Evolutionary conservation across 2,113 vertebrate genomes (phyloP), one percentile per base, ranked within the genome.

Genomic region (Polypterus senegalus): DNA sequence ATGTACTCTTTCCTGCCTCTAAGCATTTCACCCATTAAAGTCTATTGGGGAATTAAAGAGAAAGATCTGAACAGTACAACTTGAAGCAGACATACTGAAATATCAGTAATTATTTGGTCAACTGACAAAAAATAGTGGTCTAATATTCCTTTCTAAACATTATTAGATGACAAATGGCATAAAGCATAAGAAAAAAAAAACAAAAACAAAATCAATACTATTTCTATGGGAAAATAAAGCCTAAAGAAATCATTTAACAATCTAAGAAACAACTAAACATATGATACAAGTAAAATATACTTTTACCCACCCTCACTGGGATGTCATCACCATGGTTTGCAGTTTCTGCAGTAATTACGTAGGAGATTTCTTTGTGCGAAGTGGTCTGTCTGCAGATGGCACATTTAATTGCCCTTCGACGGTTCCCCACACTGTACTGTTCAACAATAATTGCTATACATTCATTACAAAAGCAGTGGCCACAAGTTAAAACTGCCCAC

Each of bases 391-490:
- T 87, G 71, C 96, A 99, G 66, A 99, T 97, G 71, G 95, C 96
- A 68, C 96, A 99, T 63, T 91, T 96, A 66, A 99, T 98, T 48
- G 92, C 88, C 47, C 91, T 86, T 4, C 86, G 84, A 27, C 92
- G 83, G 1, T 88, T 91, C 27, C 96, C 94, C 63, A 92, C 76
- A 0, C 96, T 98, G 80, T 97, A 98, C 66, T 99, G 94, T 61
- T 97, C 92, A 61, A 98, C 85, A 48, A 97, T 97, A 75, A 99
- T 97, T 7, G 95, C 85, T 5, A 91, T 76, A 69, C 95, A 99
- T 61, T 97, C 93, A 3, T 97, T 97, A 59, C 96, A 99, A 73
- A 99, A 99, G 74, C 96, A 99, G 73, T 99, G 96, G 3, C 96
- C 94, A 10, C 96, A 99, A 0, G 91, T 97, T 71, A 98, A 81